A percentile compares a stretch with the other conserved stretches of the same genome.
Evolutionary conservation across 2,888 invertebrate species (phyloP).

Genomic region (Galerucella nymphaeae): DNA sequence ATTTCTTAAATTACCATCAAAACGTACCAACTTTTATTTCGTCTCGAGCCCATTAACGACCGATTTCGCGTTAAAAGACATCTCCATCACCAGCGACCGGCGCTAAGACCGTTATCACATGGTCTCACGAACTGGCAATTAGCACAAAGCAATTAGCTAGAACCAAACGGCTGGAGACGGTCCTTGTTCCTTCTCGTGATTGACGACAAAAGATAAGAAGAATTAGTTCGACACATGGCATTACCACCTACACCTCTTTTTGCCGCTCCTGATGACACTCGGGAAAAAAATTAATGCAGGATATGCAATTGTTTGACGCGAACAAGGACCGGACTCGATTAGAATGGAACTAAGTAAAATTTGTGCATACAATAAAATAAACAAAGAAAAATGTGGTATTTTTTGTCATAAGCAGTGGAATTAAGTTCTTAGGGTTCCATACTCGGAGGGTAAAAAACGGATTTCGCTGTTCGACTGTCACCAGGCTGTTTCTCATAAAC

Average conservation of each 20-base stretch:
- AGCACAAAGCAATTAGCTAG: constrained; percentile 25
- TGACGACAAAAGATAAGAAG: constrained; percentile 38
- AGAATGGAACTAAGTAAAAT: background rate
- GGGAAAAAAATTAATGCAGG: constrained; percentile 26
- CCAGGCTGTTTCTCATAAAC: too few relatives aligned
- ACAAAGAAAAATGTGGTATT: too few relatives aligned
- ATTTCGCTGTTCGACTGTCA: too few relatives aligned
- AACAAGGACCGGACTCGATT: background rate
- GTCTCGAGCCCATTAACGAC: background rate
- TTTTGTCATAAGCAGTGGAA: too few relatives aligned
- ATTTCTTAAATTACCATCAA: background rate
- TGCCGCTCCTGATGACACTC: constrained; percentile 32
- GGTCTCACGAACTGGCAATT: constrained; percentile 32
- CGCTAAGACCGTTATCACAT: constrained; percentile 24
- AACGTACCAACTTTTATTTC: background rate
- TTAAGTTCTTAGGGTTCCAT: too few relatives aligned
- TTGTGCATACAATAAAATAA: background rate
- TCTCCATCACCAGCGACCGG: constrained; percentile 21
- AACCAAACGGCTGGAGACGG: constrained; percentile 30
- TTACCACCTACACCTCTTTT: constrained; percentile 36
- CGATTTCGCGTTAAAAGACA: background rate
- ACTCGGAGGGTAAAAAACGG: too few relatives aligned
- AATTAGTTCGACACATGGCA: constrained; percentile 40
- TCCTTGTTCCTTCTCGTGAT: constrained; percentile 33
- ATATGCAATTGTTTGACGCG: constrained; percentile 27